These are phyloP conservation scores for Enteromius paludinosus DNA, from an alignment of 2,797 vertebrate species.

Conservation along the genomic window DNA sequence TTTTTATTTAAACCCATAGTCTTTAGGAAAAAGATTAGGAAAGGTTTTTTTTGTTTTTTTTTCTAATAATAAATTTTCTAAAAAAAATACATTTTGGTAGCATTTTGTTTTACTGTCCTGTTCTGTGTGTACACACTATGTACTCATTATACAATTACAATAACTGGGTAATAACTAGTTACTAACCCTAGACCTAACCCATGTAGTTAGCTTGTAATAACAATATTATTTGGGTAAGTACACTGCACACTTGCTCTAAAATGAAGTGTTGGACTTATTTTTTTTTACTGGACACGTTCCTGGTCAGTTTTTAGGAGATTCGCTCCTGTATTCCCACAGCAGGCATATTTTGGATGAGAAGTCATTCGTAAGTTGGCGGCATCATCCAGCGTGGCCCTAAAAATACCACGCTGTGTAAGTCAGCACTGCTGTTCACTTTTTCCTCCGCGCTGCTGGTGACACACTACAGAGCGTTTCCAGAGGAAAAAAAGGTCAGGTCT, in stretches of 20 bases:
- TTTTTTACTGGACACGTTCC: neutral
- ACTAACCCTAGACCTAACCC: neutral
- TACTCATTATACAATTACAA: neutral
- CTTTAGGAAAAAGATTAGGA: no score
- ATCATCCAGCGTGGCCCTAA: slow-evolving; percentile 59
- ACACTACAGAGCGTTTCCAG: slow-evolving; percentile 56
- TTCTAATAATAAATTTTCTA: no score
- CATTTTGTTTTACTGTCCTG: neutral
- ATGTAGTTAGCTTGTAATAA: neutral
- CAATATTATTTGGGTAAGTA: neutral
- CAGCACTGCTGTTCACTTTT: slow-evolving; percentile 71
- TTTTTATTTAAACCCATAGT: no score
- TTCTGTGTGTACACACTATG: neutral
- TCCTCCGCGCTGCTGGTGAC: slow-evolving; percentile 72
- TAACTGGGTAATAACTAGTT: neutral
- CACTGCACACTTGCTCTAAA: neutral
- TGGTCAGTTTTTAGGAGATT: neutral
- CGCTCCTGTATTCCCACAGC: neutral
- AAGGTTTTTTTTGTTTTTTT: no score
- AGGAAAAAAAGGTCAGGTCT: slow-evolving; percentile 73
- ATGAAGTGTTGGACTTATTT: neutral
- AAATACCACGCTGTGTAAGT: slow-evolving; percentile 61
- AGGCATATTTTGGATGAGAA: neutral
- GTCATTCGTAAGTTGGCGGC: slow-evolving; percentile 15
- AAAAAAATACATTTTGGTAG: no score